phyloP scores from a whole-genome alignment of 2,113 vertebrate genomes.

The Stegastes partitus region DNA sequence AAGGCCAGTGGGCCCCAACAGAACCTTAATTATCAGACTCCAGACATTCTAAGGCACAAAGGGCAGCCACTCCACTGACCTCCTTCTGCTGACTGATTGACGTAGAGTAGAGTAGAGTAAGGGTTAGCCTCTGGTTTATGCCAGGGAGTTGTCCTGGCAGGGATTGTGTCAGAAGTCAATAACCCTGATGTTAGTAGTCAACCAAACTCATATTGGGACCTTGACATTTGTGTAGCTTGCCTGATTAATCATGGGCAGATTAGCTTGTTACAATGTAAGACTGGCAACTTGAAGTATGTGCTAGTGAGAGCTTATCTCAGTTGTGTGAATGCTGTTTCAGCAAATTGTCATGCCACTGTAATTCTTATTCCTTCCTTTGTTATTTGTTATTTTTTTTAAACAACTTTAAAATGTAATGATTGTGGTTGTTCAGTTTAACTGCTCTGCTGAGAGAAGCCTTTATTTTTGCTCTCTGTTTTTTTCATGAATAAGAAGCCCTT shows the following conservation, averaged over 20 bases:
- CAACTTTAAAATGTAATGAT: not conserved
- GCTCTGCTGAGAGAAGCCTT: conserved; percentile 8
- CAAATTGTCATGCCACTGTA: not conserved
- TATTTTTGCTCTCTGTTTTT: not conserved
- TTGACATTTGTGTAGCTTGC: conserved; percentile 19
- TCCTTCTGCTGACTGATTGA: conserved; percentile 67
- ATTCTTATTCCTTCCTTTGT: not conserved
- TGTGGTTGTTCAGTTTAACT: not conserved
- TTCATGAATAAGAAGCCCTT: conserved; percentile 33
- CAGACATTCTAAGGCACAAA: conserved; percentile 68
- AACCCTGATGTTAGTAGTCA: conserved; percentile 57
- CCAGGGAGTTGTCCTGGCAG: conserved; percentile 29
- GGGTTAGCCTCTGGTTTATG: conserved; percentile 46
- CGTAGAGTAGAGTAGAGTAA: conserved; percentile 42
- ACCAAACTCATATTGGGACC: conserved; percentile 46
- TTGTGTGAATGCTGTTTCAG: not conserved
- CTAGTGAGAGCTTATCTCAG: conserved; percentile 2
- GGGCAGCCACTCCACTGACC: conserved; percentile 50
- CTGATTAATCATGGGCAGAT: conserved; percentile 37
- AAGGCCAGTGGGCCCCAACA: conserved; percentile 60
- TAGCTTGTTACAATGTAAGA: conserved; percentile 22
- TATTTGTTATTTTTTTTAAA: not conserved
- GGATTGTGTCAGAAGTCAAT: conserved; percentile 55
- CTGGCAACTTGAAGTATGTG: conserved; percentile 34
- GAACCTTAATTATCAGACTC: conserved; percentile 77